A percentile compares a stretch with the other conserved stretches of the same genome.
Conservation (phyloP, 2,113 vertebrate genomes). For the Neotoma lepida region DNA sequence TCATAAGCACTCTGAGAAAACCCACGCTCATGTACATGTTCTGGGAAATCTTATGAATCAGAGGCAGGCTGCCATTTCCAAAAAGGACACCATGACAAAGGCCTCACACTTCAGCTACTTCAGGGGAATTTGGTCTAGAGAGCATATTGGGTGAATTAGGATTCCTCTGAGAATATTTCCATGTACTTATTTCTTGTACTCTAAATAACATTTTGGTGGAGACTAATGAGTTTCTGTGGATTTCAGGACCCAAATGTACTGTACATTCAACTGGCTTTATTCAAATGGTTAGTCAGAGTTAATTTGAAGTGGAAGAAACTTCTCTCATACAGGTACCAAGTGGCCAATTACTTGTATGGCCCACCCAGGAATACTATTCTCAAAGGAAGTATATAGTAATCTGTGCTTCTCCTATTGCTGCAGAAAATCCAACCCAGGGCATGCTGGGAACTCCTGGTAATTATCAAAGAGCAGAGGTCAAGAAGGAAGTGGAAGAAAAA, state of each 20-base stretch:
- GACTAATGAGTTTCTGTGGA: neutral
- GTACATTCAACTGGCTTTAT: neutral
- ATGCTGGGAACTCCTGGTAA: constrained; percentile 10
- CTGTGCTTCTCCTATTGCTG: neutral
- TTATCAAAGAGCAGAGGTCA: neutral
- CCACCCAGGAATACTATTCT: neutral
- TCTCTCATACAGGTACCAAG: neutral
- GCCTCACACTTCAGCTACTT: constrained; percentile 46
- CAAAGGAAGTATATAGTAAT: neutral
- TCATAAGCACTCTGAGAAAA: constrained; percentile 65
- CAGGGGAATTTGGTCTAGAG: constrained; percentile 34
- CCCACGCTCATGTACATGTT: constrained; percentile 36
- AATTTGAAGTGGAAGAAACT: neutral
- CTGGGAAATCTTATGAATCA: constrained; percentile 64
- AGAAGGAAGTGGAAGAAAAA: neutral
- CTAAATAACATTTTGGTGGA: constrained; percentile 20
- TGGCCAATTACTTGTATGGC: neutral
- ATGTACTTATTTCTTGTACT: constrained; percentile 15
- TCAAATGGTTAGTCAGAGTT: neutral
- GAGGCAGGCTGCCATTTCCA: constrained; percentile 64
- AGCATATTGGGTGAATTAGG: constrained; percentile 9
- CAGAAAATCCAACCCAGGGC: neutral
- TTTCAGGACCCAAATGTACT: neutral
- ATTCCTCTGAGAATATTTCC: constrained; percentile 34
- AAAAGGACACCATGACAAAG: constrained; percentile 55